Evolutionary conservation across 2,797 vertebrate species (phyloP).

Genomic region (Hyperoplus immaculatus): DNA sequence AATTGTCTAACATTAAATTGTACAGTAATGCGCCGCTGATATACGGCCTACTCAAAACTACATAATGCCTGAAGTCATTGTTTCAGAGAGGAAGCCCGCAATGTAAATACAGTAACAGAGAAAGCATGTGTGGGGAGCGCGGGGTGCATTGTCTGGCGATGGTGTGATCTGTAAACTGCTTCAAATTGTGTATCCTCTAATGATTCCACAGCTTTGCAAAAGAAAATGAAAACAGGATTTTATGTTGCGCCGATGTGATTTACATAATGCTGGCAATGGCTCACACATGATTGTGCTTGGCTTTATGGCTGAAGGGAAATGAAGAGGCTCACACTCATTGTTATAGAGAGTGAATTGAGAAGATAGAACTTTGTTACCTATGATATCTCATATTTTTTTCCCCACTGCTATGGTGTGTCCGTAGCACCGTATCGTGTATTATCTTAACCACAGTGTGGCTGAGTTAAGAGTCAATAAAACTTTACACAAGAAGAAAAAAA

Average conservation of each 20-base stretch:
- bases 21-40: constrained; percentile 77
- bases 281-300: constrained; percentile 83
- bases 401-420: constrained; percentile 28
- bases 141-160: constrained; percentile 82
- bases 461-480: constrained; percentile 46
- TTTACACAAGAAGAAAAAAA: constrained; percentile 41
- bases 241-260: constrained; percentile 81
- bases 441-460: constrained; percentile 54
- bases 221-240: constrained; percentile 86
- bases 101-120: constrained; percentile 97
- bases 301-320: constrained; percentile 80
- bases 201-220: constrained; percentile 82
- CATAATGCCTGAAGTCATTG: constrained; percentile 92
- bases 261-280: constrained; percentile 83
- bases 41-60: constrained; percentile 70
- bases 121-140: constrained; percentile 91
- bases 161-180: constrained; percentile 78
- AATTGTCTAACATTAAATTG: constrained; percentile 86
- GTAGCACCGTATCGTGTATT: constrained; percentile 44
- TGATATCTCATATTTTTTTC: constrained; percentile 66
- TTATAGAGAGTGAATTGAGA: constrained; percentile 79
- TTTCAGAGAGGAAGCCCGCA: constrained; percentile 94
- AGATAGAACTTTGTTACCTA: constrained; percentile 78
- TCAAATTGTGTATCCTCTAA: constrained; percentile 83
- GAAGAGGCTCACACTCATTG: constrained; percentile 74